These are phyloP conservation scores for Rhadina sibilatrix DNA, from an alignment of 2,113 vertebrate species.

Conservation along the genomic window DNA sequence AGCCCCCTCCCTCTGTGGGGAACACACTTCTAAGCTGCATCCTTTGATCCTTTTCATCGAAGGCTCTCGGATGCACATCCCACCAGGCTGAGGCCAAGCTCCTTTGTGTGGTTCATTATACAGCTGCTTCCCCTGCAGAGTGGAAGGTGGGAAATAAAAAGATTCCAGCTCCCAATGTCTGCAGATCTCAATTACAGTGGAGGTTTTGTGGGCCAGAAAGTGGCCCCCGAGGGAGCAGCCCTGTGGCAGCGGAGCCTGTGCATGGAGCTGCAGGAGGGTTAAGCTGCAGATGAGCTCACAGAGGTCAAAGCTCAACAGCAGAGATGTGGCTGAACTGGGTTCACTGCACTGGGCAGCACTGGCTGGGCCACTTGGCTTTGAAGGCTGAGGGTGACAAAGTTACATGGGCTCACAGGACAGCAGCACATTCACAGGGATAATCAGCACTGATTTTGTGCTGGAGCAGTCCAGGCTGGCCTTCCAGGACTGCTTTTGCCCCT, in stretches of 20 bases:
- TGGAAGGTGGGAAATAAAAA: background rate
- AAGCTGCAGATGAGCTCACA: background rate
- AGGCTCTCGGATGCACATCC: background rate
- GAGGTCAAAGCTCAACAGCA: background rate
- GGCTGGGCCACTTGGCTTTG: background rate
- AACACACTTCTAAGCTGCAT: background rate
- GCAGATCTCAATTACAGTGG: background rate
- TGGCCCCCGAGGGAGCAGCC: background rate
- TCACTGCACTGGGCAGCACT: background rate
- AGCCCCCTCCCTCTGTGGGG: background rate
- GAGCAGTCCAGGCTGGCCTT: background rate
- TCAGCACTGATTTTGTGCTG: accelerated
- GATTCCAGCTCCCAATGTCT: background rate
- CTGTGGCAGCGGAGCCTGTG: background rate
- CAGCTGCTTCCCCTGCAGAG: background rate
- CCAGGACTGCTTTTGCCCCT: background rate
- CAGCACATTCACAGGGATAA: accelerated
- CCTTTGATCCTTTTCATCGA: background rate
- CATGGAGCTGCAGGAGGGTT: background rate
- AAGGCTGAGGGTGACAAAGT: background rate
- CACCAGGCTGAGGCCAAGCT: background rate
- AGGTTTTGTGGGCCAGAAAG: background rate
- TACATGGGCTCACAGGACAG: background rate
- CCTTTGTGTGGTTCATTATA: background rate
- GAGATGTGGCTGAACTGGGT: background rate